Evolutionary conservation across 2,888 invertebrate genomes (phyloP).

Genomic region (Scaptodrosophila latifasciaeformis): DNA sequence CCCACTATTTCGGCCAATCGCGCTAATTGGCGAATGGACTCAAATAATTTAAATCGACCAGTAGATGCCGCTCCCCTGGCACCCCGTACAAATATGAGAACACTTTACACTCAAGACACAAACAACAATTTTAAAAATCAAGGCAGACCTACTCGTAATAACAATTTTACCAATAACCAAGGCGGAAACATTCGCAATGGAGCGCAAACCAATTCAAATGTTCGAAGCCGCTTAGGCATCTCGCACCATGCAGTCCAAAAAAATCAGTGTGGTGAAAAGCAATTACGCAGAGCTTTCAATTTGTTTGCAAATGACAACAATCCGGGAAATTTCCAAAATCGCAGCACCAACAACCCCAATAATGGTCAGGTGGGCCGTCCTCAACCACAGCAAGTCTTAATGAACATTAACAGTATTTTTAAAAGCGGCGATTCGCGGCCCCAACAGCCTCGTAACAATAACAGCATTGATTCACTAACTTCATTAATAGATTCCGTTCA

Average conservation of each 20-base stretch:
- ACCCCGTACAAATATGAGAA: too few relatives aligned
- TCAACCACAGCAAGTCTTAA: slow-evolving; percentile 7
- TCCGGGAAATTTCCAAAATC: background rate
- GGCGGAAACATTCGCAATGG: slow-evolving; percentile 14
- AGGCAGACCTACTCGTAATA: too few relatives aligned
- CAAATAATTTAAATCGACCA: slow-evolving; percentile 49
- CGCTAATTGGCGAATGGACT: slow-evolving; percentile 43
- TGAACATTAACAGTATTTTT: slow-evolving; percentile 11
- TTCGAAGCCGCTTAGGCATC: too few relatives aligned
- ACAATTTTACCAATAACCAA: too few relatives aligned
- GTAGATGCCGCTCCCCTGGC: slow-evolving; percentile 50
- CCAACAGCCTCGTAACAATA: background rate
- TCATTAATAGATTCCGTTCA: slow-evolving; percentile 8
- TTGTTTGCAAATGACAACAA: slow-evolving; percentile 8
- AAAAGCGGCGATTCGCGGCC: background rate
- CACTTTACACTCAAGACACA: too few relatives aligned
- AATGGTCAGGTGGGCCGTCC: too few relatives aligned
- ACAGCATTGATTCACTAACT: background rate
- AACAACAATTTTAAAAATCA: too few relatives aligned
- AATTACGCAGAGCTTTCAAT: slow-evolving; percentile 24
- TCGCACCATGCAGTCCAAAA: too few relatives aligned
- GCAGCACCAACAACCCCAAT: background rate
- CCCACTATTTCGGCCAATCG: slow-evolving; percentile 13
- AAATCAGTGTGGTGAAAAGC: too few relatives aligned
- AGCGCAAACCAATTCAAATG: too few relatives aligned